phyloP scores from a whole-genome alignment of 2,888 invertebrate species.

The Acrocyrtus sp. region DNA sequence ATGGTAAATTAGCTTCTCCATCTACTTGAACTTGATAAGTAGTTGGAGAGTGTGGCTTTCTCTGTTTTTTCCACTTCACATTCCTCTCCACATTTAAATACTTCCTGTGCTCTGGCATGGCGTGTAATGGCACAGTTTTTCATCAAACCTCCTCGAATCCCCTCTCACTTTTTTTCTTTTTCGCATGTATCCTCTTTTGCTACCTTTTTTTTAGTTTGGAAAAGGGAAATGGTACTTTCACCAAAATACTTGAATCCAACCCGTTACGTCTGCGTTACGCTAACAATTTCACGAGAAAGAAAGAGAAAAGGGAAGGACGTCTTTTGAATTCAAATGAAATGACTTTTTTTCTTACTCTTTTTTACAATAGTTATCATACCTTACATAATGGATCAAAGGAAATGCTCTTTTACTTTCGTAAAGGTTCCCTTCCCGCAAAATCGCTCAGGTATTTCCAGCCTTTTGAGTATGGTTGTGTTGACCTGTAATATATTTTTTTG shows the following conservation, averaged over 20 bases:
- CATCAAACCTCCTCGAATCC: not conserved
- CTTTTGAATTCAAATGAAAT: conserved; percentile 39
- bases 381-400: conserved; percentile 36
- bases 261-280: too few relatives aligned
- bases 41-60: too few relatives aligned
- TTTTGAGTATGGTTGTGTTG: conserved; percentile 10
- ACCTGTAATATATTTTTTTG: too few relatives aligned
- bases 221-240: too few relatives aligned
- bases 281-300: too few relatives aligned
- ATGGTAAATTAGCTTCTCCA: conserved; percentile 19
- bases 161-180: not conserved
- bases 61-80: too few relatives aligned
- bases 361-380: conserved; percentile 25
- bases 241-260: too few relatives aligned
- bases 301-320: conserved; percentile 17
- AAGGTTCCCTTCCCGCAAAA: not conserved
- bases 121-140: conserved; percentile 14
- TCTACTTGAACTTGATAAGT: too few relatives aligned
- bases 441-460: conserved; percentile 30
- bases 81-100: conserved; percentile 18
- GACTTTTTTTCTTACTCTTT: too few relatives aligned
- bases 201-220: too few relatives aligned
- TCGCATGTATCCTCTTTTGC: too few relatives aligned
- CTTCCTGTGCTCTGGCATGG: conserved; percentile 9
- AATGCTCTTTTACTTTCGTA: too few relatives aligned